A percentile compares a stretch with the other conserved stretches of the same genome.
Conservation (phyloP, 2,113 vertebrate species). For the Ailuropoda melanoleuca region DNA sequence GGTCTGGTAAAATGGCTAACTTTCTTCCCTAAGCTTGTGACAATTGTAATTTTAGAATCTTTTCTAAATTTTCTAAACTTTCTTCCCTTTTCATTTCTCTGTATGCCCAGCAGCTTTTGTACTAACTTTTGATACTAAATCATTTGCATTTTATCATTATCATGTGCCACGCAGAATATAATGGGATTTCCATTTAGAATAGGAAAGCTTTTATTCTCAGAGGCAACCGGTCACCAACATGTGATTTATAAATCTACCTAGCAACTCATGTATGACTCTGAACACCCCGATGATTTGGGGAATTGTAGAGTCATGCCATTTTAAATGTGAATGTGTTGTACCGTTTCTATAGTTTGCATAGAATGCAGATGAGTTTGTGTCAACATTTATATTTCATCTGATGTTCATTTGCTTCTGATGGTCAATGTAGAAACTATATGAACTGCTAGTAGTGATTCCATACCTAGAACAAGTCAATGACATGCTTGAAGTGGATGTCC, state of each 20-base stretch:
- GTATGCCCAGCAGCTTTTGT: neutral
- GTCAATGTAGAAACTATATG: neutral
- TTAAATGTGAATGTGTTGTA: neutral
- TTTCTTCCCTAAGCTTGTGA: neutral
- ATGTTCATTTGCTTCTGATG: neutral
- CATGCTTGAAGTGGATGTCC: too few species aligned
- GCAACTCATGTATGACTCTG: neutral
- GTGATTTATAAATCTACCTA: neutral
- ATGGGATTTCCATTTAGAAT: neutral
- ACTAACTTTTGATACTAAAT: neutral
- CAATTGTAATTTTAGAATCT: neutral
- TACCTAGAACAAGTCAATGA: neutral
- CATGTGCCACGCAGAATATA: neutral
- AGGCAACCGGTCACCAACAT: neutral
- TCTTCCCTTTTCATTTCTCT: neutral
- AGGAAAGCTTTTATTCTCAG: neutral
- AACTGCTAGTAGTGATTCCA: neutral
- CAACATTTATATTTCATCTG: rapidly evolving
- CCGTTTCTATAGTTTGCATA: neutral
- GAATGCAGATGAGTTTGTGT: too few species aligned
- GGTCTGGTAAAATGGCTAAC: neutral
- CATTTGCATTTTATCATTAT: neutral
- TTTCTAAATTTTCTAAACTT: neutral
- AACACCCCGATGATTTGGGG: rapidly evolving
- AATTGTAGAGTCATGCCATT: rapidly evolving